phyloP scores from a whole-genome alignment of 37 sponge, comb jelly and placozoan genomes.

The Tethya wilhelma region DNA sequence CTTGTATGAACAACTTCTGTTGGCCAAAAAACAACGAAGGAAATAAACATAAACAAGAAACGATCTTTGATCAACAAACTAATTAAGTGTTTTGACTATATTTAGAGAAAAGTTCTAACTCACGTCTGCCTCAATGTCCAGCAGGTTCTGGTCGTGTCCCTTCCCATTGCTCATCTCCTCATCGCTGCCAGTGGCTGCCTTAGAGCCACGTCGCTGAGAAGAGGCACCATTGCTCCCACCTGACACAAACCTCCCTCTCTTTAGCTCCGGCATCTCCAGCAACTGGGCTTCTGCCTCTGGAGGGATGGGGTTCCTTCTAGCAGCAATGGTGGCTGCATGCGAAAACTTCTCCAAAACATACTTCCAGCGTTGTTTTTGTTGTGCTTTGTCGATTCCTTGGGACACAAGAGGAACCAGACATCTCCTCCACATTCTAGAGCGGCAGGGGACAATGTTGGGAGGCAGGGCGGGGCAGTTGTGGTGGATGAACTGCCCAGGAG shows the following conservation, averaged over 20 bases:
- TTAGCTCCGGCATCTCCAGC: conserved; percentile 79
- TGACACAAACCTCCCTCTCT: conserved; percentile 68
- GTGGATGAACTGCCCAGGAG: conserved; percentile 82
- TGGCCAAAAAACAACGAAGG: too few species aligned
- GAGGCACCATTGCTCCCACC: not conserved
- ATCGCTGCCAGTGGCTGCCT: not conserved
- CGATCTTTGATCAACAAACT: too few species aligned
- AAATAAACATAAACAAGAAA: too few species aligned
- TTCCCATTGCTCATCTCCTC: not conserved
- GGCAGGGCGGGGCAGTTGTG: conserved; percentile 71
- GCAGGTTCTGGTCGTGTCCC: conserved; percentile 1
- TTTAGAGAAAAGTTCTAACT: not conserved
- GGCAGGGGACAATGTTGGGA: conserved; percentile 68
- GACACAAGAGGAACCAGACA: conserved; percentile 77
- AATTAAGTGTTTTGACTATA: too few species aligned
- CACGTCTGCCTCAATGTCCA: conserved; percentile 44
- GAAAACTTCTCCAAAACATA: conserved; percentile 80
- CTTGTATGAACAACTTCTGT: too few species aligned
- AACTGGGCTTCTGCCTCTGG: conserved; percentile 51
- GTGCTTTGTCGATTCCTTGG: conserved; percentile 70
- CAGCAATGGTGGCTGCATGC: conserved; percentile 45
- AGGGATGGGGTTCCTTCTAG: conserved; percentile 49
- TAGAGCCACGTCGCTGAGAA: not conserved
- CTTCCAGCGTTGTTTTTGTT: conserved; percentile 82
- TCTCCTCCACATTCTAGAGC: conserved; percentile 82